Conservation (phyloP, 2,888 invertebrate species). For the Fragum sueziense region DNA sequence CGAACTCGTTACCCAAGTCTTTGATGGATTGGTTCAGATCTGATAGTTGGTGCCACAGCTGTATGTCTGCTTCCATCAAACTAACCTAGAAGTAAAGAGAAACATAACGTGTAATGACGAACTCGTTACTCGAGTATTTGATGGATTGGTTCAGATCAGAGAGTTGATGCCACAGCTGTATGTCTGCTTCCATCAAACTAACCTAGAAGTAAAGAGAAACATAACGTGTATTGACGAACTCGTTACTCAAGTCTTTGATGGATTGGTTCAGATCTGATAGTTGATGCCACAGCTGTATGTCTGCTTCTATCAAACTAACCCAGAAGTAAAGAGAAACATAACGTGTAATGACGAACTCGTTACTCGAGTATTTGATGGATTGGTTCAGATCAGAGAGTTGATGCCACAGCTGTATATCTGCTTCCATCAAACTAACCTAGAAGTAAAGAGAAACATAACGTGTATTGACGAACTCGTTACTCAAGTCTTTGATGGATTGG, state of each 20-base stretch:
- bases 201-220: neutral
- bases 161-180: conserved; percentile 7
- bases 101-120: neutral
- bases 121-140: neutral
- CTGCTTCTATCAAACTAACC: neutral
- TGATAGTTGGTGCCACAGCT: conserved; percentile 2
- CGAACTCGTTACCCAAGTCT: neutral
- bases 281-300: conserved; percentile 8
- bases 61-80: conserved; percentile 1
- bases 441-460: neutral
- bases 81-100: neutral
- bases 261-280: neutral
- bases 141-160: neutral
- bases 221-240: neutral
- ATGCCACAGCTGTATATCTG: conserved; percentile 5
- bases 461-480: neutral
- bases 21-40: neutral
- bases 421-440: neutral
- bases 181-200: neutral
- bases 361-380: neutral
- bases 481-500: neutral
- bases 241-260: neutral
- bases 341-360: neutral
- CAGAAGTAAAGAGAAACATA: neutral
- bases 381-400: neutral